A percentile compares a stretch with the other conserved stretches of the same genome.
These are phyloP conservation scores for Channa striata DNA, from an alignment of 2,797 vertebrate genomes.

Conservation along the genomic window DNA sequence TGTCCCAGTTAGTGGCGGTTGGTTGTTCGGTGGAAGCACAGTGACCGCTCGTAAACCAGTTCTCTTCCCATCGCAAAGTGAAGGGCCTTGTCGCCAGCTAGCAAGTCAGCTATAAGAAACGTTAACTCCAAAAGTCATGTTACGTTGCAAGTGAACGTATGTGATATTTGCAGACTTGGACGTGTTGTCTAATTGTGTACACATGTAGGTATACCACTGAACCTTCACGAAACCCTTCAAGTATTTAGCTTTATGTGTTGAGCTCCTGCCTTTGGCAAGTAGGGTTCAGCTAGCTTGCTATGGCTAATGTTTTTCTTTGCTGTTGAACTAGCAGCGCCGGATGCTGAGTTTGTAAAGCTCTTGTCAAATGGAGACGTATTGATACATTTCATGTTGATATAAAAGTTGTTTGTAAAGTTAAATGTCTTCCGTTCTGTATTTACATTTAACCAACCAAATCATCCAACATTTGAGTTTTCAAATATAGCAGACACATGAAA, in stretches of 20 bases:
- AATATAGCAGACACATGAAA: too few species aligned
- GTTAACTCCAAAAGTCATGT: conserved; percentile 23
- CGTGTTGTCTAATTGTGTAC: conserved; percentile 5
- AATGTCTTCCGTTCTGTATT: background rate
- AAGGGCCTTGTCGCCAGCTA: conserved; percentile 64
- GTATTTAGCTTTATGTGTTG: background rate
- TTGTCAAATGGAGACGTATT: background rate
- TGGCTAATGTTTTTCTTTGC: background rate
- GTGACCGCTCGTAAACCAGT: conserved; percentile 11
- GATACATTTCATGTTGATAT: background rate
- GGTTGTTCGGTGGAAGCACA: background rate
- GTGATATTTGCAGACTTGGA: conserved; percentile 8
- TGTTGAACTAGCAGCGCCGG: conserved; percentile 3
- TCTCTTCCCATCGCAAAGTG: conserved; percentile 33
- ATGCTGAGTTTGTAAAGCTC: background rate
- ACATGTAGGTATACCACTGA: background rate
- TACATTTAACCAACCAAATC: background rate
- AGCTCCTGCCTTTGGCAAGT: background rate
- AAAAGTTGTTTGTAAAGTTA: background rate
- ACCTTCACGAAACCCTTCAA: background rate
- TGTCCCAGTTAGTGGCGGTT: background rate
- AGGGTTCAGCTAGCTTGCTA: conserved; percentile 1
- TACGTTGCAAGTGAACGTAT: conserved; percentile 24
- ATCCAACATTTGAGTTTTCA: background rate
- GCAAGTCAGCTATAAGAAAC: conserved; percentile 47